Evolutionary conservation across 2,888 invertebrate species (phyloP).

Genomic region (Kuschelorhynchus macadamiae): DNA sequence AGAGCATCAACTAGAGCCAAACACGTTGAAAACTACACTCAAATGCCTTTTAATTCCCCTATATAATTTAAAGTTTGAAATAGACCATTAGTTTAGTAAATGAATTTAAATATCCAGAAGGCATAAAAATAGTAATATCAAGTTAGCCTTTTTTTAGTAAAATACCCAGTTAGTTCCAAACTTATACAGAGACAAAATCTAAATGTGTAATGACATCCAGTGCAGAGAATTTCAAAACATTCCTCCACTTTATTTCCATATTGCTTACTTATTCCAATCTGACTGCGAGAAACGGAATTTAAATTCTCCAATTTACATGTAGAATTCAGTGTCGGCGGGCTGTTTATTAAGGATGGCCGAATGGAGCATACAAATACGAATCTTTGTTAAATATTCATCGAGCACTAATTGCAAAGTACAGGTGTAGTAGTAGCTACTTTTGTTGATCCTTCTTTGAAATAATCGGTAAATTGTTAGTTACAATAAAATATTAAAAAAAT

Average conservation of each 20-base stretch:
- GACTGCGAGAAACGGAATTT: slow-evolving; percentile 42
- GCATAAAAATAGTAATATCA: no score
- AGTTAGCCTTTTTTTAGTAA: slow-evolving; percentile 8
- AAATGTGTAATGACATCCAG: slow-evolving; percentile 36
- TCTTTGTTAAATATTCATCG: neutral
- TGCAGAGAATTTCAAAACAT: slow-evolving; percentile 25
- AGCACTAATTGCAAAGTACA: neutral
- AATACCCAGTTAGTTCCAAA: slow-evolving; percentile 22
- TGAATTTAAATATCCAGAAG: no score
- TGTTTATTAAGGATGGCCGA: neutral
- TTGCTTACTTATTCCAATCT: slow-evolving; percentile 41
- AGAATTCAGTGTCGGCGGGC: slow-evolving; percentile 33
- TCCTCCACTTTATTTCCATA: slow-evolving; percentile 38
- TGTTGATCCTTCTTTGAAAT: no score
- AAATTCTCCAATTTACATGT: slow-evolving; percentile 41
- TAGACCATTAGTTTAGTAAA: no score
- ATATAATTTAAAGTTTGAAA: no score
- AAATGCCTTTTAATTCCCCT: no score
- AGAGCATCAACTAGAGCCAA: no score
- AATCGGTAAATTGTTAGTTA: no score
- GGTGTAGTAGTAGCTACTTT: no score
- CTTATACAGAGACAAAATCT: slow-evolving; percentile 35
- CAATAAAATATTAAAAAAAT: no score
- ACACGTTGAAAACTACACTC: no score
- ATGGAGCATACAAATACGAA: neutral